Evolutionary conservation across 2,797 vertebrate genomes (phyloP).

Genomic region (Propithecus perrieri): DNA sequence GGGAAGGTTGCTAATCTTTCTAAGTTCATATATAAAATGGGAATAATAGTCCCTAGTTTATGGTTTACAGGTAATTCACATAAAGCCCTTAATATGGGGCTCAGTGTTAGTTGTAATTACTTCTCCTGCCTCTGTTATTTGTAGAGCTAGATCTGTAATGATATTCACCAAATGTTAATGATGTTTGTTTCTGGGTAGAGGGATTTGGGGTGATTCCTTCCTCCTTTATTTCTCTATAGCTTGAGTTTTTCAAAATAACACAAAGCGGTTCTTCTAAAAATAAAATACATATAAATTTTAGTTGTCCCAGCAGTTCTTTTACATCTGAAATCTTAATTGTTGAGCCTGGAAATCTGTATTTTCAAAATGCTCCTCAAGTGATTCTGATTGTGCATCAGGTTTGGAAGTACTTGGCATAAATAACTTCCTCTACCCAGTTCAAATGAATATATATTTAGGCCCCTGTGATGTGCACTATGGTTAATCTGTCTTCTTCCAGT

Average conservation of each 20-base stretch:
- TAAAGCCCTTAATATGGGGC: neutral
- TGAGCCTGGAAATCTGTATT: neutral
- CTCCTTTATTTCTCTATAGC: neutral
- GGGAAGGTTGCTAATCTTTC: neutral
- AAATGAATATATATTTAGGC: neutral
- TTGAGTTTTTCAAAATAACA: neutral
- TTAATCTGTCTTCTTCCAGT: neutral
- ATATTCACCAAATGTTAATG: neutral
- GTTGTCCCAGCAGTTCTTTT: neutral
- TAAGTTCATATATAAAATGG: constrained; percentile 26
- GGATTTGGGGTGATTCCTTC: neutral
- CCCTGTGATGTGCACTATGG: neutral
- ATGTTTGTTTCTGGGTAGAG: neutral
- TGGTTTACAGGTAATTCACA: neutral
- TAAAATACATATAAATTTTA: neutral
- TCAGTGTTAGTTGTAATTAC: neutral
- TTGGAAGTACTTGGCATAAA: neutral
- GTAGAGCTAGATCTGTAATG: neutral
- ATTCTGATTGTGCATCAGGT: neutral
- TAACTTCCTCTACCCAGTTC: neutral
- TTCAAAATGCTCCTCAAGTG: neutral
- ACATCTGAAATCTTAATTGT: neutral
- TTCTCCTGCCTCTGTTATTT: neutral
- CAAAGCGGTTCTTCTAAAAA: neutral
- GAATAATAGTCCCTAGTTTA: neutral